Evolutionary conservation across 1,140 invertebrate genomes (phyloP), one percentile per base, ranked within the genome.

Genomic region (Berghia stephanieae): DNA sequence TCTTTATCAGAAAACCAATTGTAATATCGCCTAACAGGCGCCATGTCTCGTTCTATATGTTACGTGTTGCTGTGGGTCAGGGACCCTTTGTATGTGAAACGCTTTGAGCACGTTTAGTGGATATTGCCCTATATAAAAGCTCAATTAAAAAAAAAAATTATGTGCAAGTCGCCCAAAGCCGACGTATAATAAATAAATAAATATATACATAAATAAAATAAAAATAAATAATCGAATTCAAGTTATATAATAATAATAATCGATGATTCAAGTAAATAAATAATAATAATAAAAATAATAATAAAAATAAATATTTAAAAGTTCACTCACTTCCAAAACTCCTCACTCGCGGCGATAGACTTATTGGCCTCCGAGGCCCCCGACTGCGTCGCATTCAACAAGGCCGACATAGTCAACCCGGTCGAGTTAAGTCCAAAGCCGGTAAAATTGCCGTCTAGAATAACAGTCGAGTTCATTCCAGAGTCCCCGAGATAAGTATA

Each of bases 281-380:
- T 10, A 49, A 49, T 49, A n/a, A 49, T 13, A 49, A 10, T 13
- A 49, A 49, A 49, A 10, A n/a, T 13, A 49, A 49, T n/a, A n/a
- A 49, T 10, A 49, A 49, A 49, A 10, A 49, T 49, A n/a, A 49
- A 49, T 13, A 10, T 13, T n/a, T 13, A 49, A 49, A 49, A 10
- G n/a, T 27, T 13, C 71, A 83, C 85, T 84, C 77, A 86, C 85
- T 83, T 79, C 85, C 86, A 86, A 44, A 83, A 87, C 68, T 87
- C 84, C 68, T 87, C 86, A 75, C 84, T 86, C 1, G 86, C 81
- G 8, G 83, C 79, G 24, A 82, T 75, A 34, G 46, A 49, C 44
- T 78, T 78, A 36, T 74, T 34, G 16, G 34, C 24, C n/a, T 6
- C 3, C 49, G 40, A 24, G 68, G 31, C 21, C 16, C 40, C 27